phyloP scores from a whole-genome alignment of 1,140 invertebrate genomes.

The Atta texana region DNA sequence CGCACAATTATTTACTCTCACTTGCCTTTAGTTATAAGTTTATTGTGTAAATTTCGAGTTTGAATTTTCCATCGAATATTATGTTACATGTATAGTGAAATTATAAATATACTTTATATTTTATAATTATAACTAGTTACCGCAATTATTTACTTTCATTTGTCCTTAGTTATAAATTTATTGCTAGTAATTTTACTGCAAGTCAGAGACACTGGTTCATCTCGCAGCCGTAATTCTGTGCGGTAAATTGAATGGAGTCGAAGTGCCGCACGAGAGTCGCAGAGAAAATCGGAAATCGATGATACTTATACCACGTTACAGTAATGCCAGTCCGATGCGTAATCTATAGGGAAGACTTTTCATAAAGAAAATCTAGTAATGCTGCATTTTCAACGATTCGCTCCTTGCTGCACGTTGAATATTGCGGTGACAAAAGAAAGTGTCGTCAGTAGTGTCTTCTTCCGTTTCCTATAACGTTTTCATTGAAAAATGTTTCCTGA shows the following conservation, averaged over 20 bases:
- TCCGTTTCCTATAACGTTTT: neutral
- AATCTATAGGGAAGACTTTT: slow-evolving; percentile 38
- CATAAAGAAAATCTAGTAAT: slow-evolving; percentile 33
- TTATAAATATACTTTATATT: no score
- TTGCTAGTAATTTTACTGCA: neutral
- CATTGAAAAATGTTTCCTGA: neutral
- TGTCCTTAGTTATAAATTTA: no score
- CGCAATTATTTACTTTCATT: no score
- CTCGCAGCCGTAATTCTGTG: neutral
- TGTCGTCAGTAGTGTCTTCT: neutral
- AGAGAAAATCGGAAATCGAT: slow-evolving; percentile 56
- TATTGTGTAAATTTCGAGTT: no score
- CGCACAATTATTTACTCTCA: no score
- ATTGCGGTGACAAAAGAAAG: neutral
- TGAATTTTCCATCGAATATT: no score
- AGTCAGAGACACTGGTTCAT: slow-evolving; percentile 3
- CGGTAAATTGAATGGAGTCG: slow-evolving; percentile 37
- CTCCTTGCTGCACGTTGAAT: neutral
- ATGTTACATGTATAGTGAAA: no score
- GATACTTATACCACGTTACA: slow-evolving; percentile 18
- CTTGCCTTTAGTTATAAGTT: no score
- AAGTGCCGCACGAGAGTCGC: neutral
- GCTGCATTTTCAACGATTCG: slow-evolving; percentile 1
- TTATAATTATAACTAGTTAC: no score
- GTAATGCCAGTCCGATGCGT: slow-evolving; percentile 3